Base-by-base conservation (phyloP, 1,140 invertebrate genomes). In the Hyles euphorbiae region DNA sequence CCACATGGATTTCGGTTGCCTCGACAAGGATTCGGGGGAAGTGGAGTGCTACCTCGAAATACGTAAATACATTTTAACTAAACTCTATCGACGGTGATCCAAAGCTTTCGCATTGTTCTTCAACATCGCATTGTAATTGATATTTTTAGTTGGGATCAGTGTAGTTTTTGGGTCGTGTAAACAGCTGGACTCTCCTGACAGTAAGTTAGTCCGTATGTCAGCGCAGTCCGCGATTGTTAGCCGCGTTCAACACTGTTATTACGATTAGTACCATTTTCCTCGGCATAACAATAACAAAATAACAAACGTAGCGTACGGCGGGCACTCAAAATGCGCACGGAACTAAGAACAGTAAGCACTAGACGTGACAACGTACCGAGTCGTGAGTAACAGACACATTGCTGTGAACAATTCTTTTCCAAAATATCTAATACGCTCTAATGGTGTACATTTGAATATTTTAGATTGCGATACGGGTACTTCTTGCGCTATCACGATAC, bases 21-120 rank as follows among this genome's bases (percentile, higher is more conserved):
- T 81, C 70, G 87, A 89, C 78, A 90, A 88, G 74, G 82, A 88
- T 63, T 89, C 88, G 36, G 88, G 88, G 59, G 86, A 89, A 78
- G 82, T 88, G 83, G 88, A 90, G 78, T 90, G 87, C 81, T 90
- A 88, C 80, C 73, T 90, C 63, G 88, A 90, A 88, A 86, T 90
- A 83, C 85, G 87, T 90, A 88, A 88, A 85, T 87, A 87, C 62
- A 70, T 76, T 76, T 76, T 77, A 56, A 72, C 68, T 82, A 81
- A 79, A 72, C 79, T 70, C 68, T 78, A 75, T 65, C 69, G 58
- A 69, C 71, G 63, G 61, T 63, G 66, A 74, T 79, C 76, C 76
- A 75, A 65, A 62, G 67, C 68, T 73, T 76, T 78, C 72, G 69
- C 63, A 75, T 83, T 83, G 71, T 76, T 81, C 71, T 67, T 61